Evolutionary conservation across 2,113 vertebrate species (phyloP).

Genomic region (Sciurus niger): DNA sequence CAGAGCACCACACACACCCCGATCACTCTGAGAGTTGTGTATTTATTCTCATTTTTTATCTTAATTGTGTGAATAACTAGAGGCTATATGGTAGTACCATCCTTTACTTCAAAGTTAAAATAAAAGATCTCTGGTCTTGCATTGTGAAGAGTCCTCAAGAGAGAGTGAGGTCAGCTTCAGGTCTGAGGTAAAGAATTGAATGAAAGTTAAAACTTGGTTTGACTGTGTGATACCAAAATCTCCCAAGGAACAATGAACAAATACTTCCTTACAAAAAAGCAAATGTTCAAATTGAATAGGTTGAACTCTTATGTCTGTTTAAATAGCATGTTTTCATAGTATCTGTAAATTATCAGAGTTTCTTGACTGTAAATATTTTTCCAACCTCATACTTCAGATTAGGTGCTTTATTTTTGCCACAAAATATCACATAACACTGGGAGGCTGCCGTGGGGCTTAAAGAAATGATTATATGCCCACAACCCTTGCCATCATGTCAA

Average conservation of each 20-base stretch:
- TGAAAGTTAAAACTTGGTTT: not conserved
- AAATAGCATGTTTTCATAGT: not conserved
- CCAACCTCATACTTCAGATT: not conserved
- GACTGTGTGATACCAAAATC: not conserved
- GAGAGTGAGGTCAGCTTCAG: not conserved
- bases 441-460: not conserved
- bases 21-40: not conserved
- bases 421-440: not conserved
- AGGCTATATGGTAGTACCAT: fast-evolving
- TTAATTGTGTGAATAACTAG: not conserved
- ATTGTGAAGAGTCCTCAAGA: not conserved
- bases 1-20: too few species aligned
- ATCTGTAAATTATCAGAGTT: not conserved
- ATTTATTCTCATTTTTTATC: not conserved
- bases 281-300: not conserved
- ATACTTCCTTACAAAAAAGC: not conserved
- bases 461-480: not conserved
- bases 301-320: not conserved
- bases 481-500: not conserved
- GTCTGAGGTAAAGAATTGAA: not conserved
- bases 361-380: not conserved
- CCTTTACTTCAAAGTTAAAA: not conserved
- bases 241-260: not conserved
- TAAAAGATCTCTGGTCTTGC: not conserved
- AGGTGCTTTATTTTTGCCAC: not conserved